phyloP scores from a whole-genome alignment of 2,113 vertebrate genomes.

The Elgaria multicarinata region DNA sequence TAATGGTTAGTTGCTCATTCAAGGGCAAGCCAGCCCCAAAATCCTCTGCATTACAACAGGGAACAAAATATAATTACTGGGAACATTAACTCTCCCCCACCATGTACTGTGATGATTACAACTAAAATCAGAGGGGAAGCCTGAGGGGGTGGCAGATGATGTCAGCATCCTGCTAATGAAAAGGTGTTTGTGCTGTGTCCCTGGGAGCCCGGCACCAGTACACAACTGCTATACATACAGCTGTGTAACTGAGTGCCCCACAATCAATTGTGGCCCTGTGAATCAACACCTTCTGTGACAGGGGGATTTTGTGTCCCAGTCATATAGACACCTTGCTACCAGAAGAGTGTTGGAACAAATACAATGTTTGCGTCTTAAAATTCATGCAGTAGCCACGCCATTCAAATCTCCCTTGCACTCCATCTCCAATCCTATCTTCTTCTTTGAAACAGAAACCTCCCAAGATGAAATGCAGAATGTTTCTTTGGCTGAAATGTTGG shows the following conservation, averaged over 20 bases:
- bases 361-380: fast-evolving
- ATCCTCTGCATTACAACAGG: no score
- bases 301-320: neutral
- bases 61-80: no score
- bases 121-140: no score
- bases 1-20: no score
- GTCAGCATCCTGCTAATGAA: no score
- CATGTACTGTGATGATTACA: no score
- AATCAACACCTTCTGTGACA: neutral
- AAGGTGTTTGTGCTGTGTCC: no score
- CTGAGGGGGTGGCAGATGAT: no score
- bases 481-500: constrained; percentile 31
- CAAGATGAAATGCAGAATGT: constrained; percentile 6
- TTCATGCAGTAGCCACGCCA: neutral
- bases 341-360: neutral
- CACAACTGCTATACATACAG: no score
- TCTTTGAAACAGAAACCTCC: constrained; percentile 24
- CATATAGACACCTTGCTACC: fast-evolving
- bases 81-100: no score
- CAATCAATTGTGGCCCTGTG: neutral
- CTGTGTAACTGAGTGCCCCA: neutral
- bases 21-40: no score
- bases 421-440: constrained; percentile 22
- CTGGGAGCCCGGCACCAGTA: no score
- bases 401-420: neutral